phyloP scores from a whole-genome alignment of 2,888 invertebrate genomes.

The Chouioia cunea region DNA sequence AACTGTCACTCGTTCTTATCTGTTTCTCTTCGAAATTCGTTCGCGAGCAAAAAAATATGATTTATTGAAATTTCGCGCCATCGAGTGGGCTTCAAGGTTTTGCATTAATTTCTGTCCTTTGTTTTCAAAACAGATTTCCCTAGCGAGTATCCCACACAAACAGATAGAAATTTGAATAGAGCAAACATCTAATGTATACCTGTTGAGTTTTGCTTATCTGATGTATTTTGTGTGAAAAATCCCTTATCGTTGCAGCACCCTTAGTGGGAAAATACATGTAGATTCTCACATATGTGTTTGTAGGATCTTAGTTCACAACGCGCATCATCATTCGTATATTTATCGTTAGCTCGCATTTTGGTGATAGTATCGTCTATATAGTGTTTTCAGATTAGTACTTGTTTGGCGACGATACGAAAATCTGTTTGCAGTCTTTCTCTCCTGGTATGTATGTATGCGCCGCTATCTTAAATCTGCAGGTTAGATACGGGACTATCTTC shows the following conservation, averaged over 20 bases:
- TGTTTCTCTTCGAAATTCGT: conserved; percentile 22
- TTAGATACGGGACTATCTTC: conserved; percentile 21
- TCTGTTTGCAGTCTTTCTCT: conserved; percentile 39
- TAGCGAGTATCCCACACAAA: background rate
- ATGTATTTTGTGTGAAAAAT: conserved; percentile 40
- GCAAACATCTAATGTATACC: conserved; percentile 37
- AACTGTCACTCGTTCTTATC: conserved; percentile 55
- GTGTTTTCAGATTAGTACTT: conserved; percentile 60
- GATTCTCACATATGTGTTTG: conserved; percentile 32
- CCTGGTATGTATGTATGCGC: conserved; percentile 12
- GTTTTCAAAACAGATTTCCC: conserved; percentile 7
- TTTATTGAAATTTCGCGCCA: conserved; percentile 11
- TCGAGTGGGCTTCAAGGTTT: too few species aligned
- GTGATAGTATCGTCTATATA: conserved; percentile 50
- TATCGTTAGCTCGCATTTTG: conserved; percentile 21
- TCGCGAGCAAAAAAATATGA: background rate
- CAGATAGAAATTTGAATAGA: conserved; percentile 26
- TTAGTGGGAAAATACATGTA: conserved; percentile 10
- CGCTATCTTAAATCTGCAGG: conserved; percentile 52
- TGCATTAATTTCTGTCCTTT: background rate
- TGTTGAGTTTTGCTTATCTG: conserved; percentile 42
- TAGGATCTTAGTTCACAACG: conserved; percentile 15
- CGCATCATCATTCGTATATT: conserved; percentile 45
- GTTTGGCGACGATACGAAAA: conserved; percentile 54
- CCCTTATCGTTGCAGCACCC: conserved; percentile 50